Percentiles rank a stretch among this genome's conserved stretches.
Conservation (phyloP, 2,797 vertebrate genomes). For the Galaxias olidus region DNA sequence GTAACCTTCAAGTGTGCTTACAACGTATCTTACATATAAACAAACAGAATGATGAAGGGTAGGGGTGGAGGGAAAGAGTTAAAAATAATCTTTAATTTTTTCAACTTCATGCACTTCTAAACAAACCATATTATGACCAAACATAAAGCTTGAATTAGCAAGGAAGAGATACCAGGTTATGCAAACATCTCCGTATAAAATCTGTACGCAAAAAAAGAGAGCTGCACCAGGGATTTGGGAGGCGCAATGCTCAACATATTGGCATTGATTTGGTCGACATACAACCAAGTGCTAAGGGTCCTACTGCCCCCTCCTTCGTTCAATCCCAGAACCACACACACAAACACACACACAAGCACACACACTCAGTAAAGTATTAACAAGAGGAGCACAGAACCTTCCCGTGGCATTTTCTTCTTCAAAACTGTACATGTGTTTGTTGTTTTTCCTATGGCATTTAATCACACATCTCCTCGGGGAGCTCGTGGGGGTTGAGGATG, state of each 20-base stretch:
- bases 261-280: slow-evolving; percentile 96
- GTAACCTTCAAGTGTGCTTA: slow-evolving; percentile 47
- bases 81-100: slow-evolving; percentile 78
- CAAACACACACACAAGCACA: slow-evolving; percentile 25
- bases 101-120: slow-evolving; percentile 87
- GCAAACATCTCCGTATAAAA: slow-evolving; percentile 91
- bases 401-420: slow-evolving; percentile 4
- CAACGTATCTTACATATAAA: slow-evolving; percentile 79
- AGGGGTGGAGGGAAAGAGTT: slow-evolving; percentile 1
- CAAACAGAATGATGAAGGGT: slow-evolving; percentile 70
- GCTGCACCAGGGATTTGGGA: slow-evolving; percentile 50
- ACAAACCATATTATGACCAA: slow-evolving; percentile 82
- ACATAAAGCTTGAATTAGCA: slow-evolving; percentile 83
- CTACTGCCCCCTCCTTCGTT: slow-evolving; percentile 49
- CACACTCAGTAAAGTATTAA: slow-evolving; percentile 17
- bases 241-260: slow-evolving; percentile 91
- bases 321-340: slow-evolving; percentile 7
- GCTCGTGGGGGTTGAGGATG: slow-evolving; percentile 92
- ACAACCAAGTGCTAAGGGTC: slow-evolving; percentile 86
- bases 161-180: slow-evolving; percentile 80
- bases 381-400: slow-evolving; percentile 16
- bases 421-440: slow-evolving; percentile 18
- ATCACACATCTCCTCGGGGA: slow-evolving; percentile 94
- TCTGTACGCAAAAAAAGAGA: slow-evolving; percentile 83
- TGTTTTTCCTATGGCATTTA: slow-evolving; percentile 61